Evolutionary conservation across 1,140 invertebrate species (phyloP).

Genomic region (Ctenoplectra terminalis): DNA sequence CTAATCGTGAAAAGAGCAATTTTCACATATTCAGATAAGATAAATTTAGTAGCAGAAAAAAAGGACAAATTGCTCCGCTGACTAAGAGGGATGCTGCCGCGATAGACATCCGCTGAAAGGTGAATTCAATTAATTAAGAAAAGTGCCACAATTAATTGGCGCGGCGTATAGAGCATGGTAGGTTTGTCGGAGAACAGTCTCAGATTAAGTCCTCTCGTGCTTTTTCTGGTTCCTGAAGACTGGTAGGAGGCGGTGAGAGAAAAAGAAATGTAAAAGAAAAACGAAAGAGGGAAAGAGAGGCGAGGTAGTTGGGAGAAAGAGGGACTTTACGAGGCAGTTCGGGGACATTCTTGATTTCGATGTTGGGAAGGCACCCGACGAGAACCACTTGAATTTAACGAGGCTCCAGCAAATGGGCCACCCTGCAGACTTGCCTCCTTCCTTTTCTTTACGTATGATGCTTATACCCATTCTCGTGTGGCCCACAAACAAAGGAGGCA

Average conservation of each 20-base stretch:
- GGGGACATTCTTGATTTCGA: slow-evolving; percentile 76
- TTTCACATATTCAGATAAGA: not conserved
- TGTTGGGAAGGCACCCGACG: slow-evolving; percentile 67
- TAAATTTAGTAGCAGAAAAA: not conserved
- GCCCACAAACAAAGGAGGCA: slow-evolving; percentile 25
- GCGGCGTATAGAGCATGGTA: slow-evolving; percentile 24
- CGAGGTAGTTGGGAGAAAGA: slow-evolving; percentile 33
- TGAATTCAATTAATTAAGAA: slow-evolving; percentile 76
- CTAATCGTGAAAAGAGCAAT: not conserved
- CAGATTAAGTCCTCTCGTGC: slow-evolving; percentile 64
- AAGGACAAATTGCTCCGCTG: slow-evolving; percentile 47
- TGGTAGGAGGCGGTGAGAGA: slow-evolving; percentile 35
- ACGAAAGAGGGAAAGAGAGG: slow-evolving; percentile 49
- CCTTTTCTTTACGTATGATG: slow-evolving; percentile 56
- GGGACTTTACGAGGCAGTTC: slow-evolving; percentile 73
- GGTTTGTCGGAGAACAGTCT: slow-evolving; percentile 50
- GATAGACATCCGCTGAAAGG: slow-evolving; percentile 59
- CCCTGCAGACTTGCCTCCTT: slow-evolving; percentile 69
- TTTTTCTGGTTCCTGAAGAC: slow-evolving; percentile 49
- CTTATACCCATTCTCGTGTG: slow-evolving; percentile 55
- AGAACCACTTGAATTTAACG: slow-evolving; percentile 78
- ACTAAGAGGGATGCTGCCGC: slow-evolving; percentile 27
- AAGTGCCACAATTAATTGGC: slow-evolving; percentile 72
- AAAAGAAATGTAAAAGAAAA: slow-evolving; percentile 49
- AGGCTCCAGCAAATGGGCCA: slow-evolving; percentile 73